Evolutionary conservation across 2,797 vertebrate species (phyloP).

Genomic region (Cephalopachus bancanus): DNA sequence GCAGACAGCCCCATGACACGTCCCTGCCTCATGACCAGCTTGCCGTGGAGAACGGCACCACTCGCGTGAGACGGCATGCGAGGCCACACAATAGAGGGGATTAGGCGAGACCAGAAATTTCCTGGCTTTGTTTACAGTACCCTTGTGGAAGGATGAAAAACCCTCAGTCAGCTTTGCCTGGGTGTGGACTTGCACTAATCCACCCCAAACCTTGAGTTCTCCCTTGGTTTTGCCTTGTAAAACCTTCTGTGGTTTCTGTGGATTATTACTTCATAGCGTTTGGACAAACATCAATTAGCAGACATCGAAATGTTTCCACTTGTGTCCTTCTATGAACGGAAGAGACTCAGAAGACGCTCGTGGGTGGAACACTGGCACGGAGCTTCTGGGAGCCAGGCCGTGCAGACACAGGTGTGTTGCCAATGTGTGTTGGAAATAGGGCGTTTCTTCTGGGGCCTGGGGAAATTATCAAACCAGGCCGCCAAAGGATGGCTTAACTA

Average conservation of each 20-base stretch:
- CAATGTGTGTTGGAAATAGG: conserved; percentile 67
- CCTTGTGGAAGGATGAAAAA: conserved; percentile 79
- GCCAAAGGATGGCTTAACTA: conserved; percentile 68
- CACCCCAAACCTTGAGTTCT: conserved; percentile 76
- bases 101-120: conserved; percentile 72
- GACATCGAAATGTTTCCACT: conserved; percentile 60
- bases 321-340: conserved; percentile 67
- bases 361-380: background rate
- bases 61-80: conserved; percentile 71
- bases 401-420: conserved; percentile 65
- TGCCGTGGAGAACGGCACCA: background rate
- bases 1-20: background rate
- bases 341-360: conserved; percentile 58
- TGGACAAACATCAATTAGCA: conserved; percentile 72
- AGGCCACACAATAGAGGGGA: conserved; percentile 66
- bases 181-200: conserved; percentile 78
- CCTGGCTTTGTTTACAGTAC: conserved; percentile 80
- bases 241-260: conserved; percentile 80
- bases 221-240: conserved; percentile 73
- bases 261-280: conserved; percentile 77
- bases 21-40: background rate
- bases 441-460: conserved; percentile 65
- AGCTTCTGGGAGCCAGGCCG: background rate
- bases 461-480: conserved; percentile 78
- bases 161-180: conserved; percentile 74